These are phyloP conservation scores for Drosophila sproati DNA, from an alignment of 1,140 invertebrate species.

Conservation along the genomic window DNA sequence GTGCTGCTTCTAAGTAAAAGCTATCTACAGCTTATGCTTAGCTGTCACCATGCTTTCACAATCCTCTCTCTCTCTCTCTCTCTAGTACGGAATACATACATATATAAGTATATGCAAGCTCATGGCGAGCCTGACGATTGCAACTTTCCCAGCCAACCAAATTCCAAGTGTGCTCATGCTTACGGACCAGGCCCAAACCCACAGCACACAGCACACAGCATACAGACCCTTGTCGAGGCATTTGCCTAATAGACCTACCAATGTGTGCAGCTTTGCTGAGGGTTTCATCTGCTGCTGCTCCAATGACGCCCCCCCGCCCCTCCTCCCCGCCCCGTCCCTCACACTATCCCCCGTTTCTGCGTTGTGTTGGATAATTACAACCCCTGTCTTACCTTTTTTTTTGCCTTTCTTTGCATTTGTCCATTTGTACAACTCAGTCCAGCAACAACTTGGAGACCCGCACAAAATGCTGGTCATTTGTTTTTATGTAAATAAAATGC, in stretches of 20 bases:
- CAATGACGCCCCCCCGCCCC: too few species aligned
- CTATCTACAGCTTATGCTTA: slow-evolving; percentile 20
- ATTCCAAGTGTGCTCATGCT: slow-evolving; percentile 39
- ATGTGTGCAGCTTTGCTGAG: slow-evolving; percentile 38
- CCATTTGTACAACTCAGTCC: slow-evolving; percentile 50
- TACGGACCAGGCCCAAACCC: background rate
- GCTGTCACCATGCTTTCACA: slow-evolving; percentile 18
- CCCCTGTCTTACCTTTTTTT: slow-evolving; percentile 49
- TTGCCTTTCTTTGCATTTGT: slow-evolving; percentile 10
- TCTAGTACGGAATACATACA: background rate
- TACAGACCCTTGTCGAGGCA: background rate
- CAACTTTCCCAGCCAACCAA: slow-evolving; percentile 57
- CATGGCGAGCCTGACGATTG: slow-evolving; percentile 38
- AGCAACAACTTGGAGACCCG: slow-evolving; percentile 34
- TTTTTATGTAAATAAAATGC: slow-evolving; percentile 81
- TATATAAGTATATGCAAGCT: slow-evolving; percentile 57
- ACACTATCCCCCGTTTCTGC: background rate
- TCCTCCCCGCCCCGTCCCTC: background rate
- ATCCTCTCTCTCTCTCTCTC: background rate
- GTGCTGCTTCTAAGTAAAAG: slow-evolving; percentile 18
- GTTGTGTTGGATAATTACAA: slow-evolving; percentile 65
- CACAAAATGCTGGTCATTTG: slow-evolving; percentile 81
- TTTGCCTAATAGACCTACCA: slow-evolving; percentile 45
- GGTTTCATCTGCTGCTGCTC: slow-evolving; percentile 12
- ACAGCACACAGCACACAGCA: background rate